Evolutionary conservation across 2,888 invertebrate genomes (phyloP).

Genomic region (Automeris io): DNA sequence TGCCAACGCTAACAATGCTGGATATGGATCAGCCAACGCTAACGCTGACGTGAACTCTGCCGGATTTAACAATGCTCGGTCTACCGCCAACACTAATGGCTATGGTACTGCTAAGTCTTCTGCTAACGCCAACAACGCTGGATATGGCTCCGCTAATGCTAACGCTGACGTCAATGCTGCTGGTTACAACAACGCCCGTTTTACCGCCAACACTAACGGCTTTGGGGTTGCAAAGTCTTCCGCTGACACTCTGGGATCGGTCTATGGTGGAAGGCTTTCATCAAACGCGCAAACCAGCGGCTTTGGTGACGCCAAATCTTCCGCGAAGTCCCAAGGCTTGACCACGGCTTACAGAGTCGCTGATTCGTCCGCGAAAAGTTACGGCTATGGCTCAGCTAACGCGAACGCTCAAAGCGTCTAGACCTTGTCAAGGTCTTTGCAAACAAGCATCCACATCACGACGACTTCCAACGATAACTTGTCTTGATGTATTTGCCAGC

Average conservation of each 20-base stretch:
- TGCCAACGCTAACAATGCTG: slow-evolving; percentile 36
- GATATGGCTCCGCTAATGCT: slow-evolving; percentile 27
- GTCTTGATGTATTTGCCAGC: slow-evolving; percentile 65
- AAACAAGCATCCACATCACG: slow-evolving; percentile 56
- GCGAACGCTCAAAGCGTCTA: slow-evolving; percentile 47
- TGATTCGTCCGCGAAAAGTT: slow-evolving; percentile 44
- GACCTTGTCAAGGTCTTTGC: slow-evolving; percentile 13
- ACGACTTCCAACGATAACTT: slow-evolving; percentile 56
- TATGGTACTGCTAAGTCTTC: slow-evolving; percentile 27
- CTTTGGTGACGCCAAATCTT: slow-evolving; percentile 43
- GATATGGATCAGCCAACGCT: slow-evolving; percentile 26
- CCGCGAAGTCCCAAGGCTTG: slow-evolving; percentile 40
- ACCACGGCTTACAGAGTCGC: slow-evolving; percentile 41
- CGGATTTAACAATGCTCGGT: slow-evolving; percentile 24
- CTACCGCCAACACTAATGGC: slow-evolving; percentile 23
- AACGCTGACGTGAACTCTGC: slow-evolving; percentile 35
- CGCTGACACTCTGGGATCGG: slow-evolving; percentile 17
- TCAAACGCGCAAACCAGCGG: slow-evolving; percentile 45
- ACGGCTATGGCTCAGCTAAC: slow-evolving; percentile 42
- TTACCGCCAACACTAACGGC: slow-evolving; percentile 29
- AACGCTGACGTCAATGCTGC: slow-evolving; percentile 30
- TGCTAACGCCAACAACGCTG: slow-evolving; percentile 36
- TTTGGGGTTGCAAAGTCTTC: slow-evolving; percentile 22
- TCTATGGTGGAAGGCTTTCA: slow-evolving; percentile 29
- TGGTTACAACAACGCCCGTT: slow-evolving; percentile 24